A percentile compares a stretch with the other conserved stretches of the same genome.
Conservation (phyloP, 2,888 invertebrate species). For the Brachynemurus nebulosus region DNA sequence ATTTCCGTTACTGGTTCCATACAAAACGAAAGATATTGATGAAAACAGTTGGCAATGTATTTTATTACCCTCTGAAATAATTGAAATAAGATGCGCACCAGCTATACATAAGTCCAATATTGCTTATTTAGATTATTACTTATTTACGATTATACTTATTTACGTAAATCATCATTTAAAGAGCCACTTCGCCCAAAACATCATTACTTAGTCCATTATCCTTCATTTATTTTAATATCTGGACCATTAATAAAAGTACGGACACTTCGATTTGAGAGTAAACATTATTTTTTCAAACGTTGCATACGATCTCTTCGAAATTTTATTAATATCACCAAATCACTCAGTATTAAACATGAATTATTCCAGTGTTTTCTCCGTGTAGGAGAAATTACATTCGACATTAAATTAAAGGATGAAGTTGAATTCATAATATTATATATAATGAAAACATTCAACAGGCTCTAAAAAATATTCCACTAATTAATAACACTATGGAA, state of each 20-base stretch:
- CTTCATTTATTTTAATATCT: constrained; percentile 4
- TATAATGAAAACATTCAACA: background rate
- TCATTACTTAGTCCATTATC: constrained; percentile 11
- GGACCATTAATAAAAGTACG: constrained; percentile 11
- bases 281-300: constrained; percentile 9
- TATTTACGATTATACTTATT: constrained; percentile 4
- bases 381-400: background rate
- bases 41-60: constrained; percentile 1
- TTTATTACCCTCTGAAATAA: background rate
- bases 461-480: background rate
- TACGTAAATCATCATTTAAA: background rate
- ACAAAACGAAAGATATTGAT: background rate
- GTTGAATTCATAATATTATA: background rate
- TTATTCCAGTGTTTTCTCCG: background rate
- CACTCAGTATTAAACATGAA: background rate
- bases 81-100: too few relatives aligned
- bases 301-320: constrained; percentile 4
- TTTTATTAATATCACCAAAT: constrained; percentile 1
- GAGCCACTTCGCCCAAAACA: constrained; percentile 10
- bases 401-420: background rate
- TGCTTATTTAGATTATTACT: constrained; percentile 4
- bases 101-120: background rate
- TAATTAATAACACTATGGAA: background rate
- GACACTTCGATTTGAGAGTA: constrained; percentile 9
- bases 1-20: background rate